Percentiles rank a stretch among this genome's conserved stretches.
Conservation (phyloP, 2,113 vertebrate species). For the Motacilla alba region DNA sequence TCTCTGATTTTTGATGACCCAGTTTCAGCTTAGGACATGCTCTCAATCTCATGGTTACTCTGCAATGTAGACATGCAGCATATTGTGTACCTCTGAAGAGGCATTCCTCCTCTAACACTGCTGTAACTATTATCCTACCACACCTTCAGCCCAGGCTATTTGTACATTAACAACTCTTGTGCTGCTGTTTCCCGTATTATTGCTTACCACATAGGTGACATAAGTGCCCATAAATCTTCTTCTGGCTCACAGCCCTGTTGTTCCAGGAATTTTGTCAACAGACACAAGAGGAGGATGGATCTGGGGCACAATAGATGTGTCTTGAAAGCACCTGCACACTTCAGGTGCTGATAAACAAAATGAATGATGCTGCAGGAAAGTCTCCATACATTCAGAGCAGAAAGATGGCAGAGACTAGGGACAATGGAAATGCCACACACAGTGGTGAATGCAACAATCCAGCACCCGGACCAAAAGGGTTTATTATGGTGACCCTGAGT, state of each 20-base stretch:
- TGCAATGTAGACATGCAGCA: background rate
- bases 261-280: conserved; percentile 30
- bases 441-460: background rate
- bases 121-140: background rate
- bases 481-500: background rate
- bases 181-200: background rate
- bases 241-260: background rate
- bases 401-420: background rate
- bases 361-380: conserved; percentile 26
- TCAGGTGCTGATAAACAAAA: conserved; percentile 17
- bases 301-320: background rate
- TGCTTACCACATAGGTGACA: background rate
- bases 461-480: background rate
- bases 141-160: background rate
- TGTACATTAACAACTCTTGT: background rate
- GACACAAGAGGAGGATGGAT: background rate
- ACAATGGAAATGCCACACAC: background rate
- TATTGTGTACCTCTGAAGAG: background rate
- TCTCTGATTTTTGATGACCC: background rate
- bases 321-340: background rate
- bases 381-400: background rate
- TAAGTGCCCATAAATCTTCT: conserved; percentile 11
- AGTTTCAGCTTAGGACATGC: background rate
- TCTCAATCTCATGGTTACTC: background rate
- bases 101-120: background rate